Evolutionary conservation across 1,140 invertebrate genomes (phyloP), one percentile per base, ranked within the genome.

Genomic region (Acromyrmex heyeri): DNA sequence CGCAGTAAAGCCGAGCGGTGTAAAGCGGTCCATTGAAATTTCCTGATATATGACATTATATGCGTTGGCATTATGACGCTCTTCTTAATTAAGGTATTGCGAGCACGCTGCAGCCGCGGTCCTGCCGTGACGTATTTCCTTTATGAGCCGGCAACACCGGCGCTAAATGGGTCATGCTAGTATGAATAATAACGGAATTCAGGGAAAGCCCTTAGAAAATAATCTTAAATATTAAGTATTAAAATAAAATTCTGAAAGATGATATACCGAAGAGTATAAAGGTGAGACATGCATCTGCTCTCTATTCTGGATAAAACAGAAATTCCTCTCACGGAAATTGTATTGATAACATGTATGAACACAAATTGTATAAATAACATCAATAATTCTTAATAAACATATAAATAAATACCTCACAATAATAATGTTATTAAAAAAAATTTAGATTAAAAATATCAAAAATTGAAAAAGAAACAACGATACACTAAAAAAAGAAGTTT

Each of bases 51-150:
- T 61, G 65, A 70, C 78, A 86, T 61, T 83, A 81, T 62, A 70
- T 55, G 67, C 53, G 65, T 78, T 79, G 67, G 85, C 77, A 86
- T 86, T 83, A 86, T 86, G 67, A 83, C 65, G 78, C 62, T 70
- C 78, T 86, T 86, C 85, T 82, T 86, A 83, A 83, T 83, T 83
- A 86, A 86, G 85, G 67, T 67, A 86, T 70, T 59, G 77, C 67
- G 48, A 82, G 57, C 77, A 53, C 65, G 78, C 24, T 69, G 85
- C 38, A 59, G 55, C 76, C 30, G 53, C 75, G 83, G 34, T 65
- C 75, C 83, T 69, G 83, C 73, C 67, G 70, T 86, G 82, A 87
- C 50, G 86, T 87, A 87, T 87, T 87, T 86, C 69, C 82, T 86
- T 87, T 87, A 86, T 86, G 83, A 86, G 86, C 44, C 70, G 50